These are phyloP conservation scores for Aphidius gifuensis DNA, from an alignment of 1,140 invertebrate genomes.

Conservation along the genomic window DNA sequence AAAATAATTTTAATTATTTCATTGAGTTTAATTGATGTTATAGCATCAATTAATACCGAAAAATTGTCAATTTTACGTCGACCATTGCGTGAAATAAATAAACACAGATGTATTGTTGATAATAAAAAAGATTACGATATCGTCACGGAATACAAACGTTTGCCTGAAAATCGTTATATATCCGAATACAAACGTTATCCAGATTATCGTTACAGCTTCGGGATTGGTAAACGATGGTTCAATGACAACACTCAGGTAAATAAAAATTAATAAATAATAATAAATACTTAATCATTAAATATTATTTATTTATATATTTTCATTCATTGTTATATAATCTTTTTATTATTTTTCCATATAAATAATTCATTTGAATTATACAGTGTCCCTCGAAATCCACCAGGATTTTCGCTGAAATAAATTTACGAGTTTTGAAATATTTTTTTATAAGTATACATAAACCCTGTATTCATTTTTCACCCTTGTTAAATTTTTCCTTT, in stretches of 20 bases:
- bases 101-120: conserved; percentile 33
- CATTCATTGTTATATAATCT: neutral
- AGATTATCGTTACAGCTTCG: conserved; percentile 61
- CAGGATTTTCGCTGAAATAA: too few species aligned
- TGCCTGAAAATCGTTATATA: conserved; percentile 57
- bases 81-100: conserved; percentile 2
- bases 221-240: conserved; percentile 60
- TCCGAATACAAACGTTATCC: conserved; percentile 66
- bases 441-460: too few species aligned
- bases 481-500: too few species aligned
- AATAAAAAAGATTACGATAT: conserved; percentile 40
- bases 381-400: neutral
- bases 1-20: conserved; percentile 6
- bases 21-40: conserved; percentile 2
- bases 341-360: neutral
- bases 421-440: too few species aligned
- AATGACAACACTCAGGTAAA: conserved; percentile 35
- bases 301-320: neutral
- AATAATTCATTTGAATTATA: neutral
- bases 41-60: conserved; percentile 3
- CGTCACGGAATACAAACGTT: conserved; percentile 63
- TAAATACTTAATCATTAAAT: too few species aligned
- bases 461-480: too few species aligned
- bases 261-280: too few species aligned
- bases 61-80: neutral